Conservation (phyloP, 2,888 invertebrate genomes). For the Callinectes sapidus region DNA sequence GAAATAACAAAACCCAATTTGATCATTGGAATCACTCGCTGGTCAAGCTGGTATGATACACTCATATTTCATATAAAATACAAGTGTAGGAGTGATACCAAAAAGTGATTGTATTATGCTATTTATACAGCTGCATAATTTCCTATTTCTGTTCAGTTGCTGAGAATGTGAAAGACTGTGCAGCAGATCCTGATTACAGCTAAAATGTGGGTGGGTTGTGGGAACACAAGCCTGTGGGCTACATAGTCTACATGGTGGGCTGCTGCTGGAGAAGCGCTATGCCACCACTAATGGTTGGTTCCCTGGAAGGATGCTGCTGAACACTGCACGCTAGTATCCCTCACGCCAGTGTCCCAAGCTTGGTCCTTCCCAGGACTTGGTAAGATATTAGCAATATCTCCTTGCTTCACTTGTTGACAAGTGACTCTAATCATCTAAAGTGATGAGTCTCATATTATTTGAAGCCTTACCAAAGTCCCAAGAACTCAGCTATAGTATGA, state of each 20-base stretch:
- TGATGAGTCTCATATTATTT: slow-evolving; percentile 15
- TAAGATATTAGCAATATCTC: slow-evolving; percentile 54
- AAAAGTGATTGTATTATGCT: neutral
- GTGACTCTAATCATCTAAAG: neutral
- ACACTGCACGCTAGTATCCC: slow-evolving; percentile 36
- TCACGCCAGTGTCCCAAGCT: slow-evolving; percentile 37
- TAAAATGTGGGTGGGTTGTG: slow-evolving; percentile 29
- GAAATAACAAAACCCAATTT: no score
- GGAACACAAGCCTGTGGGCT: slow-evolving; percentile 46
- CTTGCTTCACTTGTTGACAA: slow-evolving; percentile 22
- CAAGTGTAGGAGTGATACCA: neutral
- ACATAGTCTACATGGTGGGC: slow-evolving; percentile 53
- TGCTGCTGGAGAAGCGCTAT: slow-evolving; percentile 56
- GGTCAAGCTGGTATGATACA: no score
- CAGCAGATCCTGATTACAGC: slow-evolving; percentile 28
- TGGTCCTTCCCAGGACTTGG: slow-evolving; percentile 60
- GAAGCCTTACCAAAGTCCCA: slow-evolving; percentile 59
- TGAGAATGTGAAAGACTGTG: slow-evolving; percentile 31
- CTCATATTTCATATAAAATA: neutral
- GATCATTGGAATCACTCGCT: no score
- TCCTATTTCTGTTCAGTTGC: slow-evolving; percentile 2
- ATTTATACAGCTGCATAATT: slow-evolving; percentile 36
- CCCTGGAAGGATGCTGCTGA: slow-evolving; percentile 44
- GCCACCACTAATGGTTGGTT: slow-evolving; percentile 47
- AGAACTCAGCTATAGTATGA: slow-evolving; percentile 60